Percentiles rank a stretch among this genome's conserved stretches.
Evolutionary conservation across 2,797 vertebrate species (phyloP).

Genomic region (Clarias laeviceps): DNA sequence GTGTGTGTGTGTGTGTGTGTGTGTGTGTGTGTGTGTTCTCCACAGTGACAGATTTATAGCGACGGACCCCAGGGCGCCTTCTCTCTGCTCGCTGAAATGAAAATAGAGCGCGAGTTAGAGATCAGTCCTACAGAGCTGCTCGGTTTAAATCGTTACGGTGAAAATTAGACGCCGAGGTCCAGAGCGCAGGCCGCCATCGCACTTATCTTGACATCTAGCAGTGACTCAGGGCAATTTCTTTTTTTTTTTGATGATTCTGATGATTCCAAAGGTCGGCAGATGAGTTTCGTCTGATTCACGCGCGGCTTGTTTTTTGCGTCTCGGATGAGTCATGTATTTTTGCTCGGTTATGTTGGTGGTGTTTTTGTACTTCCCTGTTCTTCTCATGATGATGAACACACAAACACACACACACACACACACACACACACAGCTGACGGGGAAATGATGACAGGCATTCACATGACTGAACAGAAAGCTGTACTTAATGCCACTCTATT

Average conservation of each 20-base stretch:
- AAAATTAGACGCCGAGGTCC: background rate
- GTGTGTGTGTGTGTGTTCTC: background rate
- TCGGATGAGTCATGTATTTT: slow-evolving; percentile 18
- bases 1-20: background rate
- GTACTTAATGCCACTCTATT: slow-evolving; percentile 7
- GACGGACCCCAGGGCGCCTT: slow-evolving; percentile 22
- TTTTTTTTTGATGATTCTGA: background rate
- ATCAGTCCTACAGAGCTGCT: slow-evolving; percentile 7
- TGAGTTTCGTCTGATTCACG: slow-evolving; percentile 14
- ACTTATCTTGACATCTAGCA: background rate
- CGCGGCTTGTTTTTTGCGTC: slow-evolving; percentile 9
- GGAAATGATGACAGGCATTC: slow-evolving; percentile 29
- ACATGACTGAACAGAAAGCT: slow-evolving; percentile 36
- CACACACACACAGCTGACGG: background rate
- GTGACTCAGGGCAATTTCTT: background rate
- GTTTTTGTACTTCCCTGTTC: slow-evolving; percentile 26
- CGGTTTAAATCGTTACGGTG: background rate
- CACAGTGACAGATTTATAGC: slow-evolving; percentile 33
- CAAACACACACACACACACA: background rate
- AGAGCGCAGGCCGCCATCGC: background rate
- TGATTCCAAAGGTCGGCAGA: background rate
- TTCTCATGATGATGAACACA: slow-evolving; percentile 15
- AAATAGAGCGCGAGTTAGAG: slow-evolving; percentile 20
- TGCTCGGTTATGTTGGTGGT: slow-evolving; percentile 18
- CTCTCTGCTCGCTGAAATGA: slow-evolving; percentile 21